Conservation (phyloP, 2,888 invertebrate genomes). For the Myathropa florea region DNA sequence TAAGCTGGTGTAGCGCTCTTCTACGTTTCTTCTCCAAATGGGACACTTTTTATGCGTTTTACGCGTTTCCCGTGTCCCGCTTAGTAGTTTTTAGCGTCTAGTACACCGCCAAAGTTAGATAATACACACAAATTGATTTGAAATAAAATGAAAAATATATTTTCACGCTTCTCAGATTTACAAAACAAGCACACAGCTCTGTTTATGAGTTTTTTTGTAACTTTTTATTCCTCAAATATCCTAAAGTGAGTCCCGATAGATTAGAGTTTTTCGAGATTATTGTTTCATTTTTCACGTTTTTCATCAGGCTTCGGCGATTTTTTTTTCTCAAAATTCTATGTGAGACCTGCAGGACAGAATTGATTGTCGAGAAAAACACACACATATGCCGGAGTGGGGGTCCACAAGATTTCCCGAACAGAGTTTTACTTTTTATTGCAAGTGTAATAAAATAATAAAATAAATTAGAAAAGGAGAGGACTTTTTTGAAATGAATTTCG, state of each 20-base stretch:
- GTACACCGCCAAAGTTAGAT: constrained; percentile 46
- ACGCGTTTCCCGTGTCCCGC: neutral
- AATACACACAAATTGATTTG: constrained; percentile 34
- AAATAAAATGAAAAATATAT: neutral
- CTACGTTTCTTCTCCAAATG: neutral
- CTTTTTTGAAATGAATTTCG: neutral
- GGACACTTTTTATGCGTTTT: neutral
- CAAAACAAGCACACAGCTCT: constrained; percentile 4
- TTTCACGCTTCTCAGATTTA: neutral
- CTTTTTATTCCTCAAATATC: neutral
- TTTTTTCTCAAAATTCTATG: neutral
- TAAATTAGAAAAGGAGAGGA: constrained; percentile 57
- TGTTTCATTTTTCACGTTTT: constrained; percentile 16
- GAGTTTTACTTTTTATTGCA: constrained; percentile 60
- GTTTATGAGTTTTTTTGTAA: constrained; percentile 22
- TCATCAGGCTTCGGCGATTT: constrained; percentile 21
- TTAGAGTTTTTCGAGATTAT: neutral
- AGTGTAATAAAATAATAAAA: constrained; percentile 62
- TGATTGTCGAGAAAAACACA: neutral
- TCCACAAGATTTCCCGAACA: constrained; percentile 7
- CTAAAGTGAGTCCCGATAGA: neutral
- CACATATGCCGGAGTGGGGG: constrained; percentile 8
- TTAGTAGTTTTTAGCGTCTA: constrained; percentile 7
- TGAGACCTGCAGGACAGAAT: neutral
- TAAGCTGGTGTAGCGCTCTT: constrained; percentile 32